Base-by-base conservation (phyloP, 2,113 vertebrate species). In the Indicator indicator region DNA sequence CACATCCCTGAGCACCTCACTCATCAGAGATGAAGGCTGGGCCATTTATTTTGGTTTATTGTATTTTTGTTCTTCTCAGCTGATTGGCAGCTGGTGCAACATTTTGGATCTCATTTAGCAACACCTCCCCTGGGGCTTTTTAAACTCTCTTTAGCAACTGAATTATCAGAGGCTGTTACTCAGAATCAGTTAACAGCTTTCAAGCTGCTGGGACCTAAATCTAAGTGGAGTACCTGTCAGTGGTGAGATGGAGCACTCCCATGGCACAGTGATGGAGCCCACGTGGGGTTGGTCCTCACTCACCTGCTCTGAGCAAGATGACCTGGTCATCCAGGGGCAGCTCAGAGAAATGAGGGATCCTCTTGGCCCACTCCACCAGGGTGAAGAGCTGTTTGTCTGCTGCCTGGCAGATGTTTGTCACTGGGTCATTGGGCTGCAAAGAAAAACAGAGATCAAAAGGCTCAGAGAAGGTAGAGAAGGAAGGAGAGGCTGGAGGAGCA, bases 361-460 rank as follows among this genome's bases (percentile, higher is more conserved):
- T 98, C 97, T 99, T 99, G 87, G 99, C 99, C 99, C 99, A 99
- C 95, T 99, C 99, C 86, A 99, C 99, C 96, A 99, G 96, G 19
- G 99, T 99, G 98, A 99, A 99, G 59, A 99, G 98, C 98, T 99
- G 99, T 75, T 99, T 99, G 97, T 99, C 99, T 8, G 99, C 99
- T 7, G 99, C 99, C 85, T 99, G 99, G 97, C 99, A 99, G 94
- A 99, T 99, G 98, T 99, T 99, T 84, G 98, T 99, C 82, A 99
- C 99, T 0, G 99, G 99, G 97, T 99, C 99, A 5, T 99, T 99
- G 87, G 99, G 99, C 99, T 99, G 96, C 82, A 30, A 78, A 81
- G 52, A 7, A 24, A 68, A 28, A 80, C 89, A 28, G 40, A 72
- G 63, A 60, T 56, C 3, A 40, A 83, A 74, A 91, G 50, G 63